Evolutionary conservation across 2,113 vertebrate genomes (phyloP), one percentile per base, ranked within the genome.

Genomic region (Brachyhypopomus occidentalis): DNA sequence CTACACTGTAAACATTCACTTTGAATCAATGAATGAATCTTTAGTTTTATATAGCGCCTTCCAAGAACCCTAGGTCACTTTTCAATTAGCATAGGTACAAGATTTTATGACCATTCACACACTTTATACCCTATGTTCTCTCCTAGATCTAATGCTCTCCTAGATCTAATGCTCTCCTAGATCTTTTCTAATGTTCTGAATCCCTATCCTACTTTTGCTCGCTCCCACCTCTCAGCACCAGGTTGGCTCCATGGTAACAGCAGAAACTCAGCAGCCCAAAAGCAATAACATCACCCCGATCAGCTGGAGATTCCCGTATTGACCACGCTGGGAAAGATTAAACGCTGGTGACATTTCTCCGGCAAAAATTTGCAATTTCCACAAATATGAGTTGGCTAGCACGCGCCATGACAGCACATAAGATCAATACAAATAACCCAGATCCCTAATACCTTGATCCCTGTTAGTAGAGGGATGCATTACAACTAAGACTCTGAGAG

Each of bases 371-470:
- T 96, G 96, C 96, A 96, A 97, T 95, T 94, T 94, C 94, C 96
- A 96, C 95, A 96, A 97, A 98, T 96, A 96, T 95, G 92, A 96
- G 95, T 90, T 95, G 96, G 94, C 94, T 92, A 91, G 38, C 90
- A 95, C 87, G 88, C 92, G 90, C 95, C 94, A 94, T 93, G 92
- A 95, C 94, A 91, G 95, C 96, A 97, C 96, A 96, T 92, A 96
- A 97, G 96, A 99, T 99, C 97, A 98, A 99, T 99, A 98, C 96
- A 96, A 97, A 98, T 98, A 98, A 97, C 96, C 94, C 94, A 92
- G 97, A 96, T 96, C 95, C 96, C 95, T 98, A 98, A 98, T 98
- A 97, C 96, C 93, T 97, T 98, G 96, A 98, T 97, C 97, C 96
- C 94, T 38, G 87, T 94, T 92, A 92, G 95, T 96, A 95, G 96